These are phyloP conservation scores for Lineus longissimus DNA, from an alignment of 1,140 invertebrate genomes.

Conservation along the genomic window DNA sequence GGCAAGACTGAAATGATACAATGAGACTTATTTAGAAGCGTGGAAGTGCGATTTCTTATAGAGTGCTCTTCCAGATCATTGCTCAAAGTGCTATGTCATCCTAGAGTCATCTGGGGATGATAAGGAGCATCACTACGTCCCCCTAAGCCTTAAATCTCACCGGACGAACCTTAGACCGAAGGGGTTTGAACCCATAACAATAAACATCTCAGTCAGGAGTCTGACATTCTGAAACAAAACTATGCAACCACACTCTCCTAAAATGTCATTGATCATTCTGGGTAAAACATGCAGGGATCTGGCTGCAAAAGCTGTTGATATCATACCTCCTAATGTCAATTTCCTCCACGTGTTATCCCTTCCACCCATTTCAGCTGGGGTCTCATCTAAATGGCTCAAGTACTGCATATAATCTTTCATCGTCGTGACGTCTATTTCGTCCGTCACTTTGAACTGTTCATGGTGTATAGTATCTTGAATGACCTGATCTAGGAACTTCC, in stretches of 20 bases:
- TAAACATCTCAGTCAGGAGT: too few relatives aligned
- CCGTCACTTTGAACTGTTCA: conserved; percentile 38
- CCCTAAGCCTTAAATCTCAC: not conserved
- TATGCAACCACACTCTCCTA: not conserved
- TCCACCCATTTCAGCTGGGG: conserved; percentile 45
- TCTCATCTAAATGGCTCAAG: conserved; percentile 48
- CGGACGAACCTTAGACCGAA: not conserved
- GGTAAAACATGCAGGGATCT: not conserved
- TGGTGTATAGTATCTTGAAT: conserved; percentile 46
- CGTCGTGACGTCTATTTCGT: conserved; percentile 50
- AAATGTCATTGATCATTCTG: not conserved
- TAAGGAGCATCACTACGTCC: conserved; percentile 6
- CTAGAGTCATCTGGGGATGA: conserved; percentile 11
- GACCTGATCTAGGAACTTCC: conserved; percentile 50
- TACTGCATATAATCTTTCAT: conserved; percentile 56
- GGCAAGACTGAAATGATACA: conserved; percentile 39
- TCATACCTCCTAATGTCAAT: conserved; percentile 46
- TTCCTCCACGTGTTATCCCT: conserved; percentile 52
- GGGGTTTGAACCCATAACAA: too few relatives aligned
- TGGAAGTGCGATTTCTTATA: not conserved
- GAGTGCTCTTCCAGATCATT: not conserved
- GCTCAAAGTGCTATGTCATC: not conserved
- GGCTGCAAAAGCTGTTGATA: not conserved
- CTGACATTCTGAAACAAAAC: not conserved
- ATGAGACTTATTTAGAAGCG: not conserved